Percentiles rank a stretch among this genome's conserved stretches.
Conservation (phyloP, 2,888 invertebrate genomes). For the Bellardia pandia region DNA sequence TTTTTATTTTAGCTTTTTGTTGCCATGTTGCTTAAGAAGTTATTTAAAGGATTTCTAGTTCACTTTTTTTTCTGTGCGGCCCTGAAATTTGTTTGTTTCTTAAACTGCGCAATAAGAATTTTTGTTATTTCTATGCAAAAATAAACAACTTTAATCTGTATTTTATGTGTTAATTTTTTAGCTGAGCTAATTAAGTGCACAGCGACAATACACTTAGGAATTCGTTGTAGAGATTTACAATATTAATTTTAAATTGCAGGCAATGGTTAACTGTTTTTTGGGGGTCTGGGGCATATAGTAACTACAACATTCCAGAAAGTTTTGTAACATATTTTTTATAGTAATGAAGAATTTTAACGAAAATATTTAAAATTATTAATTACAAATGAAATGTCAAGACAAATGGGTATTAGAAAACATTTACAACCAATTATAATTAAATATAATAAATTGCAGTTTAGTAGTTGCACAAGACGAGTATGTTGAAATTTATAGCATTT, state of each 20-base stretch:
- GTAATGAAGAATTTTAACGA: too few relatives aligned
- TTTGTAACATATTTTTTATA: too few relatives aligned
- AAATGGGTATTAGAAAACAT: not conserved
- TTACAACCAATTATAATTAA: slow-evolving; percentile 10
- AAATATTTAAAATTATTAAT: too few relatives aligned
- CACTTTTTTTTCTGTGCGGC: not conserved
- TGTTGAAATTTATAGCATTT: not conserved
- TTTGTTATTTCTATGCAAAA: not conserved
- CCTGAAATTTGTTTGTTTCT: not conserved
- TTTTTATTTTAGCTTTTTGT: not conserved
- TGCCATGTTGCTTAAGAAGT: not conserved
- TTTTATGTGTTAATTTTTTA: slow-evolving; percentile 9
- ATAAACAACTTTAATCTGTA: not conserved
- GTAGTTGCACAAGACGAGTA: not conserved
- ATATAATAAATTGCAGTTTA: not conserved
- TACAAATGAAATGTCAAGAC: too few relatives aligned
- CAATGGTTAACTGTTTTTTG: not conserved
- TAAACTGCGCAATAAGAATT: not conserved
- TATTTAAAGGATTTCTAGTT: not conserved
- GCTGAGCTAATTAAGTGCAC: slow-evolving; percentile 11
- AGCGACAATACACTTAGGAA: not conserved
- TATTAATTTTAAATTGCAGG: not conserved
- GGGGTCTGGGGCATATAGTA: too few relatives aligned
- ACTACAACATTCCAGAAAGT: too few relatives aligned
- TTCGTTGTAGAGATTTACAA: not conserved